phyloP scores from a whole-genome alignment of 2,888 invertebrate species.

The Caenorhabditis japonica region DNA sequence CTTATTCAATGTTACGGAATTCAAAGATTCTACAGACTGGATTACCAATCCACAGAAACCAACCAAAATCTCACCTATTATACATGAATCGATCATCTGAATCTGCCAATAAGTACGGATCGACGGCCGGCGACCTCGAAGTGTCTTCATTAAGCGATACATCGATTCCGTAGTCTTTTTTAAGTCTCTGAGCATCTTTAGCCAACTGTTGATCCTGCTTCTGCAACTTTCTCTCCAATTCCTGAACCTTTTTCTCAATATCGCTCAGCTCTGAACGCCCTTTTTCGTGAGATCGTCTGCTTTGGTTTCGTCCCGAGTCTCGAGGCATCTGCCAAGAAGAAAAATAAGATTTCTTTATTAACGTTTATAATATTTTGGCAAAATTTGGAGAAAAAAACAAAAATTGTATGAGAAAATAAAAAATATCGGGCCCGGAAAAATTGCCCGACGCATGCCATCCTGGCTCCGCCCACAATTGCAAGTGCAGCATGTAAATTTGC shows the following conservation, averaged over 20 bases:
- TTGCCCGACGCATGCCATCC: too few relatives aligned
- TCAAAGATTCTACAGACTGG: too few relatives aligned
- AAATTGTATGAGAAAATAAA: neutral
- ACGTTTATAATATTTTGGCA: too few relatives aligned
- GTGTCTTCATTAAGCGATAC: neutral
- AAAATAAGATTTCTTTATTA: too few relatives aligned
- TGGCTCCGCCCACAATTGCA: conserved; percentile 3
- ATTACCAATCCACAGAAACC: too few relatives aligned
- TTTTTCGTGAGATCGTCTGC: neutral
- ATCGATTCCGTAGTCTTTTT: neutral
- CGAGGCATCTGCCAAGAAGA: conserved; percentile 36
- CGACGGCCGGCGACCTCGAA: neutral
- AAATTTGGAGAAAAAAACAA: too few relatives aligned
- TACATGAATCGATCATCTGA: neutral
- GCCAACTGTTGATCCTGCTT: conserved; percentile 2
- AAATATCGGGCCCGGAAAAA: neutral
- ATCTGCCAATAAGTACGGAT: neutral
- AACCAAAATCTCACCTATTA: too few relatives aligned
- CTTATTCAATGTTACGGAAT: too few relatives aligned
- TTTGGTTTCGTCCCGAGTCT: neutral
- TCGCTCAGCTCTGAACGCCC: neutral
- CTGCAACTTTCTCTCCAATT: conserved; percentile 1
- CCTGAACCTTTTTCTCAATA: neutral
- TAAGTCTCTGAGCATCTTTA: neutral
- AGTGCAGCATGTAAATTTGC: conserved; percentile 23